phyloP scores from a whole-genome alignment of 2,888 invertebrate species.

The Agrotis segetum region DNA sequence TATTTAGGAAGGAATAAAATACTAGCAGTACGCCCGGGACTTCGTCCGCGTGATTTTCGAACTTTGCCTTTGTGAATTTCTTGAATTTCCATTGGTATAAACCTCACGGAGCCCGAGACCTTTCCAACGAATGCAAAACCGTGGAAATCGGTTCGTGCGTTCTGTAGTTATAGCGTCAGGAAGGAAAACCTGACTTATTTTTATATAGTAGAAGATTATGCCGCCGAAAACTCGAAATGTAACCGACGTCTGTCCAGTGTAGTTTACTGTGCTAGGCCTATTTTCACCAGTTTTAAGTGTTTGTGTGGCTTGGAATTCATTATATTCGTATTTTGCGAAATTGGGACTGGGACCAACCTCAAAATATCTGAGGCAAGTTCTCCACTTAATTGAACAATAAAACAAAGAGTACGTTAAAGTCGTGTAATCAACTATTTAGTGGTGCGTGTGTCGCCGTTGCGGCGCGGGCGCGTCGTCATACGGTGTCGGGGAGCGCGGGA shows the following conservation, averaged over 20 bases:
- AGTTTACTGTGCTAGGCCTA: not conserved
- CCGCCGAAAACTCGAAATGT: not conserved
- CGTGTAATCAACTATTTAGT: conserved; percentile 80
- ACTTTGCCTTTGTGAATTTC: too few relatives aligned
- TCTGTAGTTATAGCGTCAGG: too few relatives aligned
- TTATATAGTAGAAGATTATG: too few relatives aligned
- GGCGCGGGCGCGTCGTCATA: conserved; percentile 80
- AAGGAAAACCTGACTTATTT: too few relatives aligned
- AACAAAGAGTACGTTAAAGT: conserved; percentile 79
- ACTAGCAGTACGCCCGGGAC: too few relatives aligned
- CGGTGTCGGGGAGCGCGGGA: conserved; percentile 80
- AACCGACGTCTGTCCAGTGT: too few relatives aligned
- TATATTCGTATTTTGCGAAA: not conserved
- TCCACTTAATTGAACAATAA: conserved; percentile 59
- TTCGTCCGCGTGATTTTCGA: too few relatives aligned
- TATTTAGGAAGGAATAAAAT: too few relatives aligned
- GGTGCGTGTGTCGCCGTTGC: conserved; percentile 68
- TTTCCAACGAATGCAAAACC: too few relatives aligned
- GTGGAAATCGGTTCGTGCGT: too few relatives aligned
- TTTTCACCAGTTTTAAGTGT: not conserved
- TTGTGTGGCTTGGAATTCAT: not conserved
- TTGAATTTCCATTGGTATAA: too few relatives aligned
- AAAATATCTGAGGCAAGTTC: not conserved
- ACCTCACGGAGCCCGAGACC: too few relatives aligned
- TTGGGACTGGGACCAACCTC: conserved; percentile 1